Percentiles rank a stretch among this genome's conserved stretches.
Conservation (phyloP, 2,888 invertebrate species). For the Abrostola triplasia region DNA sequence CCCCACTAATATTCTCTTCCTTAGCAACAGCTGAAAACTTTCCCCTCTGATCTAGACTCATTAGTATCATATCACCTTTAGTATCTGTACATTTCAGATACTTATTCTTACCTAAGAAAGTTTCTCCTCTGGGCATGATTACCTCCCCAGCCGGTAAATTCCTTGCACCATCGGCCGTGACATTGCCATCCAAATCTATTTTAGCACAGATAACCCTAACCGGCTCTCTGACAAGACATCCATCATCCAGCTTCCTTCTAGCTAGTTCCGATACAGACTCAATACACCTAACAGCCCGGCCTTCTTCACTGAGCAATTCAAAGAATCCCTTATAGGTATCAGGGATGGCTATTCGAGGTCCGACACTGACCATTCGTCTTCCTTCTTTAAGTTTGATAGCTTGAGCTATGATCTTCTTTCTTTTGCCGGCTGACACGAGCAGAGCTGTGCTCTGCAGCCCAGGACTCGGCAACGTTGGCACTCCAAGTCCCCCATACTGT, state of each 20-base stretch:
- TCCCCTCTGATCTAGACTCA: conserved; percentile 95
- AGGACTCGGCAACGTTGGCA: conserved; percentile 95
- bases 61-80: conserved; percentile 94
- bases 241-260: conserved; percentile 91
- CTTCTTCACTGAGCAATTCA: conserved; percentile 97
- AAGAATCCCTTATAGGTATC: conserved; percentile 97
- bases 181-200: conserved; percentile 89
- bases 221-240: conserved; percentile 94
- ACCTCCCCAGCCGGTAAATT: conserved; percentile 95
- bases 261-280: conserved; percentile 95
- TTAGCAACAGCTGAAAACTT: conserved; percentile 97
- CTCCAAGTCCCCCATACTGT: conserved; percentile 96
- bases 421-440: conserved; percentile 94
- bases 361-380: conserved; percentile 93
- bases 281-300: conserved; percentile 95
- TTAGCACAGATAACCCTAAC: conserved; percentile 91
- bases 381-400: conserved; percentile 97
- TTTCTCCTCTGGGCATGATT: conserved; percentile 93
- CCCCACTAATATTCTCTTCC: conserved; percentile 97
- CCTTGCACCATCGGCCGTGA: conserved; percentile 91
- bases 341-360: conserved; percentile 95
- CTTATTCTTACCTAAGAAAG: conserved; percentile 91
- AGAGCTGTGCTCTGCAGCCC: conserved; percentile 95
- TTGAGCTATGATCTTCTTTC: conserved; percentile 95
- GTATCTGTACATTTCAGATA: conserved; percentile 96